Evolutionary conservation across 2,888 invertebrate species (phyloP).

Genomic region (Anorthoa munda): DNA sequence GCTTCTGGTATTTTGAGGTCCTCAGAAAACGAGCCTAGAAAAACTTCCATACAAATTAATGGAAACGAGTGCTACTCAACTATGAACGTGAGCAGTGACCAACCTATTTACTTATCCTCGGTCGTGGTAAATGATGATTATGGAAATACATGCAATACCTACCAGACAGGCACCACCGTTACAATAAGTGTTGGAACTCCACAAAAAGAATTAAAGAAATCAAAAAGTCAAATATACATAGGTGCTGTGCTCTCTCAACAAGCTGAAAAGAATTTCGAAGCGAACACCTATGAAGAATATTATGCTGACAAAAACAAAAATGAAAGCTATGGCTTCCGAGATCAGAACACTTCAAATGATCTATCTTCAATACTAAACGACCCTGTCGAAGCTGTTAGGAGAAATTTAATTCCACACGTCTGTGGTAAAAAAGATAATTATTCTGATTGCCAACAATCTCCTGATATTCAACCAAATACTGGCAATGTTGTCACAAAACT

Average conservation of each 20-base stretch:
- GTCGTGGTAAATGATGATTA: constrained; percentile 93
- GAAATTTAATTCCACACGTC: constrained; percentile 94
- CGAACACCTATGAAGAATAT: constrained; percentile 87
- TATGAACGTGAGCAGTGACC: constrained; percentile 93
- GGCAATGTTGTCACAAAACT: constrained; percentile 91
- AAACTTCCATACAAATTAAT: constrained; percentile 94
- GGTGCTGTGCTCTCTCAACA: constrained; percentile 82
- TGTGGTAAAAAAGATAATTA: constrained; percentile 92
- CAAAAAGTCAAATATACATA: constrained; percentile 89
- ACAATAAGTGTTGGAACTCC: constrained; percentile 92
- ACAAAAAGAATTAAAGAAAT: constrained; percentile 84
- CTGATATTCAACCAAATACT: constrained; percentile 75
- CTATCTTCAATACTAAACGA: constrained; percentile 92
- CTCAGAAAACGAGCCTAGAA: constrained; percentile 86
- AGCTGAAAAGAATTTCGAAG: constrained; percentile 74
- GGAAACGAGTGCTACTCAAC: constrained; percentile 94
- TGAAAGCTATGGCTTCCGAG: constrained; percentile 59
- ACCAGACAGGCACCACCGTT: constrained; percentile 91
- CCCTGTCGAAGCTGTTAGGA: constrained; percentile 94
- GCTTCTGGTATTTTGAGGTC: constrained; percentile 73
- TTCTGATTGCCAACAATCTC: constrained; percentile 51
- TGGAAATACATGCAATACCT: constrained; percentile 85
- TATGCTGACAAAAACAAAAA: constrained; percentile 75
- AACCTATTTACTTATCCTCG: constrained; percentile 93
- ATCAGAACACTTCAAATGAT: constrained; percentile 75